Percentiles rank a stretch among this genome's conserved stretches.
These are phyloP conservation scores for Oreochromis grahami DNA, from an alignment of 2,797 vertebrate genomes.

Conservation along the genomic window DNA sequence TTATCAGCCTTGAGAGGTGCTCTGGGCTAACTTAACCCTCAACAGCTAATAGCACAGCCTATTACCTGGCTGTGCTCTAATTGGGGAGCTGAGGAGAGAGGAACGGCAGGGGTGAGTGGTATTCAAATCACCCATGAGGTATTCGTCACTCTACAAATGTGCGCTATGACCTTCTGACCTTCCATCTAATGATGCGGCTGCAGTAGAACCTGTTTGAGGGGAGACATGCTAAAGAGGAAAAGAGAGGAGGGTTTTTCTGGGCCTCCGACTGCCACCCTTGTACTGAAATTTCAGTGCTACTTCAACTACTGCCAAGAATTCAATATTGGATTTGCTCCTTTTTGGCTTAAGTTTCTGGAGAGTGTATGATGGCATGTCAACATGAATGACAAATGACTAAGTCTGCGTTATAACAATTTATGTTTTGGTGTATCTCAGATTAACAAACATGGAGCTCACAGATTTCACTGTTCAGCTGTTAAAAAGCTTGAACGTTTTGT, in stretches of 20 bases:
- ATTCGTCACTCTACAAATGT: slow-evolving; percentile 76
- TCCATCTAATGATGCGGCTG: slow-evolving; percentile 51
- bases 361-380: not conserved
- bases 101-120: slow-evolving; percentile 53
- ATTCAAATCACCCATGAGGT: slow-evolving; percentile 73
- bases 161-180: slow-evolving; percentile 67
- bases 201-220: slow-evolving; percentile 31
- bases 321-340: slow-evolving; percentile 20
- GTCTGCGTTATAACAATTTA: not conserved
- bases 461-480: not conserved
- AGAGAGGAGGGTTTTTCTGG: not conserved
- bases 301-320: slow-evolving; percentile 1
- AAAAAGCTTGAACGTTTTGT: not conserved
- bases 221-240: slow-evolving; percentile 30
- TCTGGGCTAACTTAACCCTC: slow-evolving; percentile 53
- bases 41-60: slow-evolving; percentile 35
- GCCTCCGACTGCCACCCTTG: not conserved
- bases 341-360: slow-evolving; percentile 7
- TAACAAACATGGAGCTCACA: not conserved
- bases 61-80: slow-evolving; percentile 69
- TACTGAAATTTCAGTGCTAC: not conserved
- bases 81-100: slow-evolving; percentile 54
- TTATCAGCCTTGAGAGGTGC: slow-evolving; percentile 71
- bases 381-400: not conserved
- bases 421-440: not conserved